phyloP scores from a whole-genome alignment of 2,888 invertebrate genomes.

The Sepiola atlantica region DNA sequence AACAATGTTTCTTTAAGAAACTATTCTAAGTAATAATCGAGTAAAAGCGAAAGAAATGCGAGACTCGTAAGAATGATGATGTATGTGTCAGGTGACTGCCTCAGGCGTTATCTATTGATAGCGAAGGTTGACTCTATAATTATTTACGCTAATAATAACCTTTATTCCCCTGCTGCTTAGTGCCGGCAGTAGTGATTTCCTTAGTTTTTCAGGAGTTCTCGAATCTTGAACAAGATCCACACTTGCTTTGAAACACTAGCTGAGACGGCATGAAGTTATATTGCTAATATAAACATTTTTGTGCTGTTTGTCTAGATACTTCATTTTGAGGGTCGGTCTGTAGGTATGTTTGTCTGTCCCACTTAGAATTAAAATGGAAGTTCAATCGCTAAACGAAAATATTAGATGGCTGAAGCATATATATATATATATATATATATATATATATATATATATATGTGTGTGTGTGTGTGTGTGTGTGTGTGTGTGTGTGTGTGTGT shows the following conservation, averaged over 20 bases:
- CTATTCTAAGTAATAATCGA: too few species aligned
- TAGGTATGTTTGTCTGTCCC: too few species aligned
- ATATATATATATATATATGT: too few species aligned
- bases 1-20: too few species aligned
- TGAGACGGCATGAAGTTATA: not conserved
- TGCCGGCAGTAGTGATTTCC: not conserved
- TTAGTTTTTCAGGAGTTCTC: not conserved
- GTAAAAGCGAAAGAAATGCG: not conserved
- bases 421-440: too few species aligned
- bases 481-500: too few species aligned
- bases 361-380: too few species aligned
- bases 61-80: not conserved
- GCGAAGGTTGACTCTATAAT: not conserved
- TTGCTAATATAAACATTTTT: not conserved
- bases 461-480: too few species aligned
- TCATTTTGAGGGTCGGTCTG: too few species aligned
- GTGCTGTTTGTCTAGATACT: not conserved
- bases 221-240: not conserved
- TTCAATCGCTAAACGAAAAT: too few species aligned
- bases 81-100: not conserved
- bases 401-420: too few species aligned
- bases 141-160: not conserved
- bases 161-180: not conserved
- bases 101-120: not conserved
- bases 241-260: not conserved